Percentiles rank a stretch among this genome's conserved stretches.
Conservation (phyloP, 2,113 vertebrate species). For the Kryptolebias marmoratus region DNA sequence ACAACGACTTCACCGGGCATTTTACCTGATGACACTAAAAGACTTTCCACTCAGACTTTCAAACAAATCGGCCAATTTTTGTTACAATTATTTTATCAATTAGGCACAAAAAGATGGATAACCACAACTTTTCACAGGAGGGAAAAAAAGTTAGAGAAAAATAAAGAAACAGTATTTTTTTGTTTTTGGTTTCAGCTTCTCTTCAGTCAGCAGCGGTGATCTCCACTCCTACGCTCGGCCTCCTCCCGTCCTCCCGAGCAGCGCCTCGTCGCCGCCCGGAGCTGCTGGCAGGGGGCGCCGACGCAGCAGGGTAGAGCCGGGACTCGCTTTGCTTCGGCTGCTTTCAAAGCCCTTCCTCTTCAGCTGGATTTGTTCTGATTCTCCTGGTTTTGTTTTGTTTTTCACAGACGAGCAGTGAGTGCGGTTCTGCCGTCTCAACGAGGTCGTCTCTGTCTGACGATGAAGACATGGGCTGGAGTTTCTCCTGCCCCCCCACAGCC, state of each 20-base stretch:
- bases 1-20: too few relatives aligned
- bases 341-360: background rate
- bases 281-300: slow-evolving; percentile 82
- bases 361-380: background rate
- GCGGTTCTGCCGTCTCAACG: slow-evolving; percentile 91
- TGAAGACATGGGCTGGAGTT: slow-evolving; percentile 96
- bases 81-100: too few relatives aligned
- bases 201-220: slow-evolving; percentile 91
- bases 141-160: too few relatives aligned
- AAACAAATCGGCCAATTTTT: too few relatives aligned
- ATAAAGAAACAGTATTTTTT: too few relatives aligned
- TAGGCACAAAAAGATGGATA: too few relatives aligned
- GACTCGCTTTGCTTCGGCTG: background rate
- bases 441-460: slow-evolving; percentile 92
- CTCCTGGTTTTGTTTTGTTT: background rate
- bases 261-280: slow-evolving; percentile 76
- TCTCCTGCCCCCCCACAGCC: slow-evolving; percentile 92
- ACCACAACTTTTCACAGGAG: too few relatives aligned
- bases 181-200: slow-evolving; percentile 81
- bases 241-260: slow-evolving; percentile 78
- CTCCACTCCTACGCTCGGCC: slow-evolving; percentile 98
- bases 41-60: too few relatives aligned
- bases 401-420: slow-evolving; percentile 88
- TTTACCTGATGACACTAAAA: too few relatives aligned
- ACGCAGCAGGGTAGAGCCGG: slow-evolving; percentile 70